Percentiles rank a stretch among this genome's conserved stretches.
Conservation (phyloP, 2,888 invertebrate genomes). For the Diachrysia chrysitis region DNA sequence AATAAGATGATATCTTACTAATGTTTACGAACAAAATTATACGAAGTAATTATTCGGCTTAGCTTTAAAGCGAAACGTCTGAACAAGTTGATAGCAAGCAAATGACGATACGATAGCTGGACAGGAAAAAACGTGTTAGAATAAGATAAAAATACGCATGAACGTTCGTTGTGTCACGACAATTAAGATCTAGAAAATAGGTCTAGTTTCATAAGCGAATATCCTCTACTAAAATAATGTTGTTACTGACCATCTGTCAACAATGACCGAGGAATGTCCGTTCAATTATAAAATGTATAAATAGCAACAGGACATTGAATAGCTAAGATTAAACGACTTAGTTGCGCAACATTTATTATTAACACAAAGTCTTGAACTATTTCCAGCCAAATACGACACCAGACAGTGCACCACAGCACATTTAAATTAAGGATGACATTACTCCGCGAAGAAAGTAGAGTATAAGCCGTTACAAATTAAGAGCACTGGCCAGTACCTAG, state of each 20-base stretch:
- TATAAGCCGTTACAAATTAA: constrained; percentile 45
- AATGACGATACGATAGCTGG: neutral
- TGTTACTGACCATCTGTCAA: constrained; percentile 45
- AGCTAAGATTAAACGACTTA: constrained; percentile 73
- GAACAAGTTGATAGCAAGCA: constrained; percentile 22
- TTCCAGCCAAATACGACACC: constrained; percentile 31
- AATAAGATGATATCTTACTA: constrained; percentile 71
- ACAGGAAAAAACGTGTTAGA: neutral
- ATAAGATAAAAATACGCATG: neutral
- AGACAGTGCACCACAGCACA: constrained; percentile 26
- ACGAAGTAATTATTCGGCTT: constrained; percentile 61
- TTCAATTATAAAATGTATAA: constrained; percentile 70
- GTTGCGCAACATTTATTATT: constrained; percentile 70
- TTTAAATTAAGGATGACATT: constrained; percentile 43
- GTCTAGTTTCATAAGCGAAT: neutral
- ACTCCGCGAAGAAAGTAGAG: constrained; percentile 33
- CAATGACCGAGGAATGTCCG: constrained; percentile 60
- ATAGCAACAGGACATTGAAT: constrained; percentile 76
- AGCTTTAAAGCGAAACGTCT: constrained; percentile 47
- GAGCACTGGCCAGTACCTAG: constrained; percentile 65
- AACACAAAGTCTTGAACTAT: constrained; percentile 51
- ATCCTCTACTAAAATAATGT: neutral
- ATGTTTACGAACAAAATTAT: constrained; percentile 73
- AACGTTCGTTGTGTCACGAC: neutral
- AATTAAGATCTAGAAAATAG: neutral